Base-by-base conservation (phyloP, 2,113 vertebrate genomes). In the Megaceryle maxima region DNA sequence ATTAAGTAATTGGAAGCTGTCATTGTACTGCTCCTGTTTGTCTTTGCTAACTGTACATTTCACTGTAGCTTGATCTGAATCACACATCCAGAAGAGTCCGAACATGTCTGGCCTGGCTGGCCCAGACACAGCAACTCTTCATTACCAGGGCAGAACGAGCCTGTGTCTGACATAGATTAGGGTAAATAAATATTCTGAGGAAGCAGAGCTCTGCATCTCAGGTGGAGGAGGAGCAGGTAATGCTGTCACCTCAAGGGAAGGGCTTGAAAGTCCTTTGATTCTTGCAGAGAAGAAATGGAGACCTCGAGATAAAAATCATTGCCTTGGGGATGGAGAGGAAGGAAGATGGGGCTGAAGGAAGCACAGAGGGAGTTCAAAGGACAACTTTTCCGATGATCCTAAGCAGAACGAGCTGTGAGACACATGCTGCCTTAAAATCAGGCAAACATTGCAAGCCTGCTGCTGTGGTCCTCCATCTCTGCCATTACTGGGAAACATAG, bases 261-360 rank as follows among this genome's bases (percentile, higher is more conserved):
- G 80, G 39, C 46, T 93, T 69, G 51, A 80, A 96, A 96, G 57
- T 19, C 26, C 81, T 94, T 97, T 97, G 84, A 96, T 91, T 94
- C 53, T 83, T 92, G 13, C 28, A 69, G 56, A 89, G 88, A 37
- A 96, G 84, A 90, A 95, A 85, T 67, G 31, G 64, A 94, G 66
- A 57, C 29, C 41, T 55, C 39, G 39, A 96, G 95, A 97, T 97
- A 95, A 93, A 90, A 90, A 94, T 97, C 93, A 74, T 85, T 88
- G 96, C 92, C 93, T 97, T 87, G 83, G 90, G 94, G 64, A 69
- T 85, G 57, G 73, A 69, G 80, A 93, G 68, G 76, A 88, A 83
- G 50, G 56, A 88, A 88, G 66, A 96, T 66, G 44, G 69, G 68
- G 31, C 74, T 95, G 77, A 62, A 96, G 66, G 77, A 89, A 48